Percentiles rank a stretch among this genome's conserved stretches.
Evolutionary conservation across 2,888 invertebrate genomes (phyloP).

Genomic region (Chalcosyrphus nemorum): DNA sequence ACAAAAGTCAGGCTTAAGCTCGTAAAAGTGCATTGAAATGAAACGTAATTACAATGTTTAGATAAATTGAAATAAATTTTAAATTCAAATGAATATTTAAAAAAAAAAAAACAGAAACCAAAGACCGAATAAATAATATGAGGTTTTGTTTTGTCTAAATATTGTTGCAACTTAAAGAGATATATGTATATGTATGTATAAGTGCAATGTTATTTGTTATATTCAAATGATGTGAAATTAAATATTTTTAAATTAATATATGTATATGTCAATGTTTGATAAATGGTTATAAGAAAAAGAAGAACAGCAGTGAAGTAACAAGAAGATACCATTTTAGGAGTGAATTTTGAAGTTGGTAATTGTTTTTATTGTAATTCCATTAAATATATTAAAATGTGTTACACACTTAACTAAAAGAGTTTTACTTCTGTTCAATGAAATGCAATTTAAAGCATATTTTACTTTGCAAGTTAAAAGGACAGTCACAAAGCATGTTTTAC

Average conservation of each 20-base stretch:
- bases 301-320: not conserved
- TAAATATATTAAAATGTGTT: slow-evolving; percentile 41
- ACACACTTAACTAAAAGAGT: not conserved
- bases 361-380: slow-evolving; percentile 54
- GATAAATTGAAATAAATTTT: not conserved
- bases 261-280: slow-evolving; percentile 5
- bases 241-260: not conserved
- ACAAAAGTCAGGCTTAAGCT: slow-evolving; percentile 34
- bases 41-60: not conserved
- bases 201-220: not conserved
- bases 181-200: not conserved
- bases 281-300: slow-evolving; percentile 7
- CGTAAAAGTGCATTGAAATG: slow-evolving; percentile 35
- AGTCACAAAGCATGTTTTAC: no score
- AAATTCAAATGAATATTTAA: slow-evolving; percentile 1
- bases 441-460: no score
- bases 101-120: not conserved
- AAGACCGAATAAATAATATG: not conserved
- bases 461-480: not conserved
- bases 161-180: slow-evolving; percentile 10
- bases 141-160: not conserved
- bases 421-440: no score
- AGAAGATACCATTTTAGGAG: slow-evolving; percentile 6
- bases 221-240: not conserved
- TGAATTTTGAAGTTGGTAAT: slow-evolving; percentile 14